Conservation (phyloP, 2,888 invertebrate genomes). For the Heliconius sara region DNA sequence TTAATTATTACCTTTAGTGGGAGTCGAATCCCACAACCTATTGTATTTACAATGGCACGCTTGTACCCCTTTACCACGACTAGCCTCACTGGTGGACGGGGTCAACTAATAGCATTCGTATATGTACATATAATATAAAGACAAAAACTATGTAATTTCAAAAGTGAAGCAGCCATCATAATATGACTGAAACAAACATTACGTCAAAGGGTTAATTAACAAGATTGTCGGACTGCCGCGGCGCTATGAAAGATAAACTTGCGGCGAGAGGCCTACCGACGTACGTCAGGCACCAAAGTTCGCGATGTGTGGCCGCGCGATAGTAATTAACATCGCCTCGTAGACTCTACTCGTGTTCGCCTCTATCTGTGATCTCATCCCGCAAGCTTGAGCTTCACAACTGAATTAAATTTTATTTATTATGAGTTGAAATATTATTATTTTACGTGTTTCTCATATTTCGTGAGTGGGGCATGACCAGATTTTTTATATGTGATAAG, state of each 20-base stretch:
- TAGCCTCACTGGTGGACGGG: too few species aligned
- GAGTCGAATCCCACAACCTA: too few species aligned
- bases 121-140: not conserved
- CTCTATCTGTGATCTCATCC: conserved; percentile 38
- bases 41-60: too few species aligned
- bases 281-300: conserved; percentile 77
- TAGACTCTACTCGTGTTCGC: conserved; percentile 49
- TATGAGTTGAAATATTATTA: not conserved
- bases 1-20: too few species aligned
- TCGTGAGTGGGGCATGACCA: not conserved
- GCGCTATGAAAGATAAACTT: conserved; percentile 63
- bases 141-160: not conserved
- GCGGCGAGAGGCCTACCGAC: conserved; percentile 57
- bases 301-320: conserved; percentile 81
- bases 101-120: not conserved
- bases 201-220: conserved; percentile 32
- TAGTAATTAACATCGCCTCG: conserved; percentile 81
- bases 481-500: not conserved
- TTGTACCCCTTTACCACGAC: too few species aligned
- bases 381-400: conserved; percentile 28
- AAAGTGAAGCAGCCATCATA: not conserved
- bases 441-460: not conserved
- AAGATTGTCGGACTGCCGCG: conserved; percentile 25
- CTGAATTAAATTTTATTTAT: conserved; percentile 25
- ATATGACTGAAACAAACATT: conserved; percentile 18